Evolutionary conservation across 2,113 vertebrate genomes (phyloP).

Genomic region (Sisor rabdophorus): DNA sequence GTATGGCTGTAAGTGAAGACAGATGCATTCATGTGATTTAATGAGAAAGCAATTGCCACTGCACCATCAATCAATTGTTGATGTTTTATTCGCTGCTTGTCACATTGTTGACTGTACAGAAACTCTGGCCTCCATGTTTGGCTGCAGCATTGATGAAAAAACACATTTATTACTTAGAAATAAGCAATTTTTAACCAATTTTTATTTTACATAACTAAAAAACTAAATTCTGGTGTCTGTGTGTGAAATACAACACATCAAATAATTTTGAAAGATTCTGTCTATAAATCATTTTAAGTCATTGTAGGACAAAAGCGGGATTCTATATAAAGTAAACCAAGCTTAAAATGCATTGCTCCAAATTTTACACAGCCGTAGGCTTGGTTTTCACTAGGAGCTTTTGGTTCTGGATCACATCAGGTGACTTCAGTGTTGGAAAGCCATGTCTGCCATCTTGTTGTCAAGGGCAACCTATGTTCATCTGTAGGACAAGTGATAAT

Average conservation of each 20-base stretch:
- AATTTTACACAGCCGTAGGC: background rate
- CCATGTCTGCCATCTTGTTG: slow-evolving; percentile 48
- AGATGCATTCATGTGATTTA: slow-evolving; percentile 51
- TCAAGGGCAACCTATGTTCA: slow-evolving; percentile 49
- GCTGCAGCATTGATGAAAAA: background rate
- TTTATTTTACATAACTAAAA: background rate
- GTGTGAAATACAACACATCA: background rate
- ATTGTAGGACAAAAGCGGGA: background rate
- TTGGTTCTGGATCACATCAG: slow-evolving; percentile 32
- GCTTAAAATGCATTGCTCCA: background rate
- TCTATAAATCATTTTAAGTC: background rate
- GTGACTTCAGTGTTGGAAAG: slow-evolving; percentile 14
- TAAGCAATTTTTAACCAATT: background rate
- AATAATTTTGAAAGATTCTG: background rate
- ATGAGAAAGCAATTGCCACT: slow-evolving; percentile 50
- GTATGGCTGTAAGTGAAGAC: slow-evolving; percentile 32
- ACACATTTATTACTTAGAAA: background rate
- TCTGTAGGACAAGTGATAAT: slow-evolving; percentile 51
- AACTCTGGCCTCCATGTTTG: background rate
- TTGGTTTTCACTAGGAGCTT: background rate
- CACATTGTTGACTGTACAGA: slow-evolving; percentile 14
- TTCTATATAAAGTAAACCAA: background rate
- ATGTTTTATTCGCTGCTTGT: slow-evolving; percentile 33
- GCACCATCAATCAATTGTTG: slow-evolving; percentile 54
- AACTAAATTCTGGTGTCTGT: background rate